These are phyloP conservation scores for Drosophila kohkoa DNA, from an alignment of 1,140 invertebrate genomes.

Conservation along the genomic window DNA sequence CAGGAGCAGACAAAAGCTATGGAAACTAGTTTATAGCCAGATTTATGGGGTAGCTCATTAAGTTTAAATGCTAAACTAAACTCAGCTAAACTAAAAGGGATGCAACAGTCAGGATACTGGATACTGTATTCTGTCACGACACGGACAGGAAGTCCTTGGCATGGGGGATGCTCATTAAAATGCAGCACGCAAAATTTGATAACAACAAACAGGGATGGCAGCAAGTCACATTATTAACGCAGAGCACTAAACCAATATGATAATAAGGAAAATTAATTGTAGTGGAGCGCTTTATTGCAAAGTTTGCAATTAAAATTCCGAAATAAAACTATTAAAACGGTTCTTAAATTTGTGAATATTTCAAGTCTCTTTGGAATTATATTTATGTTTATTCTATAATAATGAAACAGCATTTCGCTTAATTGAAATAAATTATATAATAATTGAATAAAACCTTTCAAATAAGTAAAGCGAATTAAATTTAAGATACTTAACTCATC, in stretches of 20 bases:
- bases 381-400: too few species aligned
- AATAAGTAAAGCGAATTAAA: too few species aligned
- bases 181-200: conserved; percentile 43
- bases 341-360: too few species aligned
- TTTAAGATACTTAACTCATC: too few species aligned
- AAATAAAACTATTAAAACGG: too few species aligned
- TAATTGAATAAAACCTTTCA: too few species aligned
- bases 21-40: conserved; percentile 64
- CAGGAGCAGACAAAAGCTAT: conserved; percentile 22
- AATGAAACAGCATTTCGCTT: too few species aligned
- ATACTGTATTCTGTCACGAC: neutral
- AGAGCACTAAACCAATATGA: neutral
- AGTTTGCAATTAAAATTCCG: neutral
- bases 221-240: neutral
- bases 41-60: conserved; percentile 69
- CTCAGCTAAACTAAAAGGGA: neutral
- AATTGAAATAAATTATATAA: too few species aligned
- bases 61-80: conserved; percentile 60
- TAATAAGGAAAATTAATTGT: neutral
- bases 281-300: neutral
- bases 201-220: conserved; percentile 8
- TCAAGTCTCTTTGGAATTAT: too few species aligned
- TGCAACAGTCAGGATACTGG: conserved; percentile 6
- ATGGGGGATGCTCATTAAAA: conserved; percentile 45
- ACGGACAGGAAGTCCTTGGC: neutral